Evolutionary conservation across 1,140 invertebrate genomes (phyloP).

Genomic region (Magallana gigas): DNA sequence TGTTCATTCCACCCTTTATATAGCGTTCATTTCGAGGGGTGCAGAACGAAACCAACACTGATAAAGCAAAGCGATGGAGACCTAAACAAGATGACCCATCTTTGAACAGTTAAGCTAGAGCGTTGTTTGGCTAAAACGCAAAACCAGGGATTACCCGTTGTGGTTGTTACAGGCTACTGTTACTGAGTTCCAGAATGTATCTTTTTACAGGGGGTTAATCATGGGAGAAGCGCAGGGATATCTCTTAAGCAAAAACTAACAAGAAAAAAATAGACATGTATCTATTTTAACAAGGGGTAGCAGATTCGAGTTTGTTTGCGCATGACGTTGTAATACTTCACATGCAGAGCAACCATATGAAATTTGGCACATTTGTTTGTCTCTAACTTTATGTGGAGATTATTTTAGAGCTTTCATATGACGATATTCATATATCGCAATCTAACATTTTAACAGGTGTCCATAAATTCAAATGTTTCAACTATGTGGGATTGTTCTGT

Average conservation of each 20-base stretch:
- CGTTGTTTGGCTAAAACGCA: slow-evolving; percentile 24
- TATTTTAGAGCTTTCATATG: slow-evolving; percentile 32
- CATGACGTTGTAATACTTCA: slow-evolving; percentile 32
- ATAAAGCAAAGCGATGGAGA: background rate
- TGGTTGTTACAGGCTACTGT: background rate
- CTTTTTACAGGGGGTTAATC: slow-evolving; percentile 9
- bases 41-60: slow-evolving; percentile 4
- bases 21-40: background rate
- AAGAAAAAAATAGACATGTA: slow-evolving; percentile 32
- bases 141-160: background rate
- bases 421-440: slow-evolving; percentile 29
- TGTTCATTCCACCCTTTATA: background rate
- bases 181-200: background rate
- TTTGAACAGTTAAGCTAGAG: slow-evolving; percentile 30
- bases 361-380: slow-evolving; percentile 34
- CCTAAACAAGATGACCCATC: slow-evolving; percentile 21
- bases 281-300: slow-evolving; percentile 34
- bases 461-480: slow-evolving; percentile 16
- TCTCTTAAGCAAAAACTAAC: slow-evolving; percentile 19
- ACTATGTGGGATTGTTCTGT: background rate
- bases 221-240: slow-evolving; percentile 17
- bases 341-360: slow-evolving; percentile 10
- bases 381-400: background rate
- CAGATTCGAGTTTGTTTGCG: slow-evolving; percentile 15
- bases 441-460: slow-evolving; percentile 28